phyloP scores from a whole-genome alignment of 2,888 invertebrate species.

The Lycaena phlaeas region DNA sequence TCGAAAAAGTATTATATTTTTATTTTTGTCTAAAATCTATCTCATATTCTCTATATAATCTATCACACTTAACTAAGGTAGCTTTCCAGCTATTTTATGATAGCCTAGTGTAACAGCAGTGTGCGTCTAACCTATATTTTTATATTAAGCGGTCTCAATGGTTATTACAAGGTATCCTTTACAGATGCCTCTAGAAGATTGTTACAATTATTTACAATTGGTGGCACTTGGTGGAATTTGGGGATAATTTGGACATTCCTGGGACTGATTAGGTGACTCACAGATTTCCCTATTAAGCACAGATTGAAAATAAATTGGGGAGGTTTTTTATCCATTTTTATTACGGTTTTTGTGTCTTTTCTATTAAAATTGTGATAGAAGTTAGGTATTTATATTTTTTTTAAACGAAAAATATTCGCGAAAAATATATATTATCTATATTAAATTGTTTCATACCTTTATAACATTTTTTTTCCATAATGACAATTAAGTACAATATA shows the following conservation, averaged over 20 bases:
- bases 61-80: too few relatives aligned
- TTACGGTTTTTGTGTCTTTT: background rate
- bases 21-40: too few relatives aligned
- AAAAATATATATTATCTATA: too few relatives aligned
- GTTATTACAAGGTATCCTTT: conserved; percentile 48
- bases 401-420: too few relatives aligned
- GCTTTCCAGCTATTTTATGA: too few relatives aligned
- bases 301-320: conserved; percentile 4
- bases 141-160: conserved; percentile 30
- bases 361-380: conserved; percentile 32
- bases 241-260: conserved; percentile 8
- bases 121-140: background rate
- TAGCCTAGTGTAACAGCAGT: background rate
- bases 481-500: too few relatives aligned
- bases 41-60: too few relatives aligned
- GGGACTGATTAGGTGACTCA: conserved; percentile 4
- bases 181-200: conserved; percentile 59
- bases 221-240: conserved; percentile 18
- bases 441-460: too few relatives aligned
- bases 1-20: too few relatives aligned
- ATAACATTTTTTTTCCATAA: too few relatives aligned
- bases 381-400: too few relatives aligned
- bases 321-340: conserved; percentile 1
- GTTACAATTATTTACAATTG: conserved; percentile 40
- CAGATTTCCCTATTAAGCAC: conserved; percentile 3